Base-by-base conservation (phyloP, 2,888 invertebrate species). In the Mimas tiliae region DNA sequence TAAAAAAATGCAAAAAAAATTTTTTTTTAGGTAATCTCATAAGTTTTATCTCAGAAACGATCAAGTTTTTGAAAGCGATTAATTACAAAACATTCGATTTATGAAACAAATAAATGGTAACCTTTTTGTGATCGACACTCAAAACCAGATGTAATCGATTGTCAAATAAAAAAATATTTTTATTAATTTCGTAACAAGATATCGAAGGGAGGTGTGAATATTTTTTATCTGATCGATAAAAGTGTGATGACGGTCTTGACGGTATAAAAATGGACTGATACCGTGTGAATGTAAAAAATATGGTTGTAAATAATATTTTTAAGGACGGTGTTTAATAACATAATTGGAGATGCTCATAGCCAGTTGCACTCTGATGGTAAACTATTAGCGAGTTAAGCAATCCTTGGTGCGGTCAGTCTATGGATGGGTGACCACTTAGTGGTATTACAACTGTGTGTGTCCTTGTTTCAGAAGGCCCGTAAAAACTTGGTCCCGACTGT, bases 161-260 rank as follows among this genome's bases (percentile, higher is more conserved):
- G 19, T 58, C 55, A 55, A 38, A 34, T 48, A 38, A 58, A 58
- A 58, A 58, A 42, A 58, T 58, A 16, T 42, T 16, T 58, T 58
- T 58, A 58, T 50, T 50, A 50, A 19, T 50, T 19, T 19, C 19
- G 58, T 58, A 58, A 58, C 42, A 38, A 52, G 58, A 58, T 58
- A 58, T 19, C 12, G 6, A 12, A 58, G 53, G 34, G 45, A 50
- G 50, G 50, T 58, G 58, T 51, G 53, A 64, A 52, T 45, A 45
- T 48, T 53, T 11, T 45, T 64, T 65, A 58, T 72, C 68, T 63
- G 71, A 73, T 77, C 69, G 68, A 69, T 72, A 70, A 63, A 63
- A 63, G 68, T 53, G n/a, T 45, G 45, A 45, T 45, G 45, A 45
- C 45, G 33, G 42, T 19, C 8, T 38, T n/a, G n/a, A n/a, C n/a